These are phyloP conservation scores for Gorsachius goisagi DNA, from an alignment of 2,113 vertebrate genomes.

Conservation along the genomic window DNA sequence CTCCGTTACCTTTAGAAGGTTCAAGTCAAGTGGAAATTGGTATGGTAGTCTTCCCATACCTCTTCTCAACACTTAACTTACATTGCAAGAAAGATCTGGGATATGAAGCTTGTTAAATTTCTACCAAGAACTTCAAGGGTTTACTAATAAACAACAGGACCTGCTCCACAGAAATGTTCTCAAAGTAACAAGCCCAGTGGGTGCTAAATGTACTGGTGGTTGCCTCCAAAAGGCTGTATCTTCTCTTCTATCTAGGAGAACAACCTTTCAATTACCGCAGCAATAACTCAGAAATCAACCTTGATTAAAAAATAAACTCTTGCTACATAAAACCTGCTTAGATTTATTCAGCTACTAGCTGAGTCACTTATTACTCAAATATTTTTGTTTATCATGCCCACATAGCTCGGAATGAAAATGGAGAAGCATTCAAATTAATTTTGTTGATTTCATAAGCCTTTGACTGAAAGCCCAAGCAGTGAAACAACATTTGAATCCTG, in stretches of 20 bases:
- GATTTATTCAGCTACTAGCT: background rate
- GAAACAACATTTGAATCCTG: background rate
- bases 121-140: background rate
- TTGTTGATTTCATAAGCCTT: background rate
- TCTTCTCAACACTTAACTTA: background rate
- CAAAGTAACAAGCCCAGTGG: background rate
- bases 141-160: background rate
- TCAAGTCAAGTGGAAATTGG: background rate
- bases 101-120: background rate
- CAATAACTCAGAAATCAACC: background rate
- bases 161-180: background rate
- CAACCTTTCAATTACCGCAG: background rate
- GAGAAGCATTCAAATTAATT: background rate
- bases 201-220: background rate
- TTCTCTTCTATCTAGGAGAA: background rate
- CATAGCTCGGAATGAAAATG: background rate
- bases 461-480: background rate
- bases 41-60: background rate
- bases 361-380: background rate
- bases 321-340: background rate
- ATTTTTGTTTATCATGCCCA: background rate
- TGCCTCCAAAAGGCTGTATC: background rate
- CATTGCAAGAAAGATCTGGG: background rate
- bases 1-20: background rate
- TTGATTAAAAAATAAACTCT: background rate